phyloP scores from a whole-genome alignment of 2,888 invertebrate species.

The Drosophila kanekoi region DNA sequence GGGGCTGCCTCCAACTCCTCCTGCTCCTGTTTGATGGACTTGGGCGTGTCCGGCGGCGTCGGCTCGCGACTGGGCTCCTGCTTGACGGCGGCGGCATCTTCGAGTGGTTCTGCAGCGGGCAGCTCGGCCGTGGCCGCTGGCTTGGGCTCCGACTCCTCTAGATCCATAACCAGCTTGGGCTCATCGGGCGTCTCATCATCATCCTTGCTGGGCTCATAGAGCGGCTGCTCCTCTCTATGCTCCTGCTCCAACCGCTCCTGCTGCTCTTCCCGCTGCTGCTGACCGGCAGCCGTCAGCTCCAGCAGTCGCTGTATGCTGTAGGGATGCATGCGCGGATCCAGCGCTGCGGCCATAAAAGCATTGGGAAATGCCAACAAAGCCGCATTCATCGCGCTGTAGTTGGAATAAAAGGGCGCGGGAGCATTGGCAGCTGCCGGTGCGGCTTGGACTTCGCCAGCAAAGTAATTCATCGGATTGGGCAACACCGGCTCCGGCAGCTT shows the following conservation, averaged over 20 bases:
- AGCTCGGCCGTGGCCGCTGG: constrained; percentile 15
- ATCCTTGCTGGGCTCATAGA: constrained; percentile 39
- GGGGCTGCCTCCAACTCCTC: constrained; percentile 68
- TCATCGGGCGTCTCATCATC: constrained; percentile 85
- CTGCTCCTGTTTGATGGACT: constrained; percentile 60
- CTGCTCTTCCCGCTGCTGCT: constrained; percentile 77
- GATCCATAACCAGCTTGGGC: constrained; percentile 89
- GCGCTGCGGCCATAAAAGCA: constrained; percentile 84
- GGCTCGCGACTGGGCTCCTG: constrained; percentile 65
- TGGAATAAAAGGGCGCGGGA: constrained; percentile 88
- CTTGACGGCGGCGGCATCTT: constrained; percentile 43
- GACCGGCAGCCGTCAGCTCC: constrained; percentile 84
- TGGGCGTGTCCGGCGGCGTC: constrained; percentile 75
- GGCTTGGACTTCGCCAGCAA: constrained; percentile 68
- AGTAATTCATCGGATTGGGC: constrained; percentile 82
- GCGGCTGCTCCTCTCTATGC: constrained; percentile 37
- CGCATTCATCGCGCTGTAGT: constrained; percentile 87
- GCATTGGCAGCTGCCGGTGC: constrained; percentile 48
- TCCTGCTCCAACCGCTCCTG: constrained; percentile 35
- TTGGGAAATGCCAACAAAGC: constrained; percentile 86
- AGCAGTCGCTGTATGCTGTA: constrained; percentile 84
- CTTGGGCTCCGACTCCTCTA: constrained; percentile 86
- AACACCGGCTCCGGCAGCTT: constrained; percentile 55
- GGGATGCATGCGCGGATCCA: constrained; percentile 84
- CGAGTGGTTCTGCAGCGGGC: constrained; percentile 3